Conservation (phyloP, 2,797 vertebrate species). For the Pogonophryne albipinna region DNA sequence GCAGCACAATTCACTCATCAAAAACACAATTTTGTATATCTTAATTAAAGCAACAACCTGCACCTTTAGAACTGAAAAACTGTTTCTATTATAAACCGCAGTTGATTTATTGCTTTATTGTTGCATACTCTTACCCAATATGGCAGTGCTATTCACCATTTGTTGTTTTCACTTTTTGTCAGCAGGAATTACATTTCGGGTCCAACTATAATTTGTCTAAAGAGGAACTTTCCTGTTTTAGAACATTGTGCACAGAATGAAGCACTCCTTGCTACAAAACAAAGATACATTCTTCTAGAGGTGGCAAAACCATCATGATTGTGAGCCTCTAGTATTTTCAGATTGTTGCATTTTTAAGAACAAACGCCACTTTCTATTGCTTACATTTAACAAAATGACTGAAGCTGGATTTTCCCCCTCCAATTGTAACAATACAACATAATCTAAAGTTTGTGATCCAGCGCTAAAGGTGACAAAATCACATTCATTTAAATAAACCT, state of each 20-base stretch:
- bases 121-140: not conserved
- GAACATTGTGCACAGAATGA: not conserved
- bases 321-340: not conserved
- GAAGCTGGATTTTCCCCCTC: not conserved
- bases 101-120: not conserved
- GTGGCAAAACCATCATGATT: not conserved
- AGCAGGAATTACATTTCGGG: too few relatives aligned
- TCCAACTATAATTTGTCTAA: not conserved
- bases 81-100: not conserved
- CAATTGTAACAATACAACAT: not conserved
- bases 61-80: not conserved
- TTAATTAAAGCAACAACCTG: not conserved
- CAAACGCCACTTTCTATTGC: not conserved
- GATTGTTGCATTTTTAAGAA: not conserved
- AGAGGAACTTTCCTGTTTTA: not conserved
- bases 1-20: not conserved
- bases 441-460: not conserved
- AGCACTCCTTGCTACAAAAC: not conserved
- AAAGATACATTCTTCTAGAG: not conserved
- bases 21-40: not conserved
- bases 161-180: not conserved
- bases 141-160: not conserved
- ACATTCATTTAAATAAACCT: not conserved
- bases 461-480: not conserved
- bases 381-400: not conserved